Evolutionary conservation across 2,888 invertebrate species (phyloP).

Genomic region (Thera obeliscata): DNA sequence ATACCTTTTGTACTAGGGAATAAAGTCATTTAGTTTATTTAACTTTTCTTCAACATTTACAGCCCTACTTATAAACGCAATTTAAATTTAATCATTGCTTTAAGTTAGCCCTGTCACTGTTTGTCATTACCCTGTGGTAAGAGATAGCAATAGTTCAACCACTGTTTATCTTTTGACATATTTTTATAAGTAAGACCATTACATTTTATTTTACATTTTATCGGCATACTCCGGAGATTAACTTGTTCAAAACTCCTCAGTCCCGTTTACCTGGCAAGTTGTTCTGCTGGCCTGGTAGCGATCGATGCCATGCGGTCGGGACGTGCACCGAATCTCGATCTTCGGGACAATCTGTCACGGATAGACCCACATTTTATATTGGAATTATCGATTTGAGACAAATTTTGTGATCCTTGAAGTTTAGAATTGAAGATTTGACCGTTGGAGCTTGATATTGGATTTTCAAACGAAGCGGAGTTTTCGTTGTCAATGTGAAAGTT

Average conservation of each 20-base stretch:
- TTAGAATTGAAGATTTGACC: slow-evolving; percentile 27
- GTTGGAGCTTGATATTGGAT: slow-evolving; percentile 25
- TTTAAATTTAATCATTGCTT: no score
- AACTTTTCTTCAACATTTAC: slow-evolving; percentile 7
- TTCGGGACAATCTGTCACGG: slow-evolving; percentile 33
- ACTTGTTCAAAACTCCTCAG: slow-evolving; percentile 17
- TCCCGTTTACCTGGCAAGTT: slow-evolving; percentile 25
- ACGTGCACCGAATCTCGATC: slow-evolving; percentile 39
- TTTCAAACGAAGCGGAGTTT: slow-evolving; percentile 2
- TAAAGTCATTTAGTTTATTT: slow-evolving; percentile 8
- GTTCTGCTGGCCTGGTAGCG: slow-evolving; percentile 30
- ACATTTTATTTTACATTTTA: no score
- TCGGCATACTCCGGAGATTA: slow-evolving; percentile 17
- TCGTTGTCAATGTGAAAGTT: neutral
- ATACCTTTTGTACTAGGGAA: neutral
- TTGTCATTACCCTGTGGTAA: no score
- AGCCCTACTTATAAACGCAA: no score
- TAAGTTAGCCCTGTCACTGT: no score
- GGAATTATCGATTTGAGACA: slow-evolving; percentile 29
- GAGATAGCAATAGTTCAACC: no score
- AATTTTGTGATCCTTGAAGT: slow-evolving; percentile 28
- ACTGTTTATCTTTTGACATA: no score
- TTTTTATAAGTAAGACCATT: no score
- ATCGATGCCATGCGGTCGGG: slow-evolving; percentile 38
- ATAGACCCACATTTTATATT: slow-evolving; percentile 30